These are phyloP conservation scores for Notospermus geniculatus DNA, from an alignment of 1,140 invertebrate genomes.

Conservation along the genomic window DNA sequence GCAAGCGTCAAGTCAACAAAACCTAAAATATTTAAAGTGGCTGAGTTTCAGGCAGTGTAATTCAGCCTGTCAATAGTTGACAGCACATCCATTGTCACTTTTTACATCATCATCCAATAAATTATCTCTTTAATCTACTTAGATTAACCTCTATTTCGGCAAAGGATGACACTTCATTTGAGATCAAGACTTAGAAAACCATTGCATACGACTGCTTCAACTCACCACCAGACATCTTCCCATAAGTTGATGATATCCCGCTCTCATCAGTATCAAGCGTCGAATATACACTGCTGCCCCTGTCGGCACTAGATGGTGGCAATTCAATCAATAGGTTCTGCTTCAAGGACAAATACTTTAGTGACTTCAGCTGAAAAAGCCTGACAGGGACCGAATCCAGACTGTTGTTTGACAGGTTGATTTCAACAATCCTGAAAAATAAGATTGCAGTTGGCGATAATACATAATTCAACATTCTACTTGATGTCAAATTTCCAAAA, in stretches of 20 bases:
- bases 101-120: too few species aligned
- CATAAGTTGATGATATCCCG: neutral
- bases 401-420: constrained; percentile 75
- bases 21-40: neutral
- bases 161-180: too few species aligned
- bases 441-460: neutral
- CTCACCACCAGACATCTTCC: neutral
- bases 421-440: constrained; percentile 1
- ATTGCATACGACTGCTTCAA: neutral
- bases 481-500: neutral
- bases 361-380: constrained; percentile 76
- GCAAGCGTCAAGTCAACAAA: neutral
- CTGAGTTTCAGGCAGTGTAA: neutral
- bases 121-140: too few species aligned
- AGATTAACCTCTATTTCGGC: too few species aligned
- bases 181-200: too few species aligned
- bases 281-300: too few species aligned
- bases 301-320: constrained; percentile 48
- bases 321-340: constrained; percentile 80
- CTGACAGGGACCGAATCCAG: constrained; percentile 76
- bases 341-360: constrained; percentile 74
- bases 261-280: constrained; percentile 21
- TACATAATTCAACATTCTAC: neutral
- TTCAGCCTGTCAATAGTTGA: too few species aligned
- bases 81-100: too few species aligned